Evolutionary conservation across 2,797 vertebrate genomes (phyloP), one percentile per base, ranked within the genome.

Genomic region (Urosaurus nigricauda): DNA sequence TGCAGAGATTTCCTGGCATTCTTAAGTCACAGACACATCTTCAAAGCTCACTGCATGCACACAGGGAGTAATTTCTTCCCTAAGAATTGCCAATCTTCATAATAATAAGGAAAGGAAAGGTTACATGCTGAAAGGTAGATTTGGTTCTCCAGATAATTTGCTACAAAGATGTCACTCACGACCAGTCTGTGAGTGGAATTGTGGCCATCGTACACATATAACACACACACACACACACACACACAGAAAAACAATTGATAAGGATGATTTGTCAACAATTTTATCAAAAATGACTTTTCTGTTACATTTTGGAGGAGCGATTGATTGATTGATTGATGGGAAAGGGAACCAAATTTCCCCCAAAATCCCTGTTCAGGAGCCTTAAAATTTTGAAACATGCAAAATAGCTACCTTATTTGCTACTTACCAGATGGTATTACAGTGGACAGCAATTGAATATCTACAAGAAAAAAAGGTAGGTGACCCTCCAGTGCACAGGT

Each of bases 1-100:
- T 88, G 29, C 56, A 88, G 79, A 88, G 71, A 88, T 75, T 83
- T 87, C 53, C 71, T 75, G 79, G 56, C 87, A 80, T 88, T 75
- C 79, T 65, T 16, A 88, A 82, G 29, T 83, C 87, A 88, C 24
- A 87, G 86, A 75, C 58, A 13, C 43, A 56, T 77, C 70, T 56
- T 86, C 79, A 82, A 86, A 89, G 79, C 79, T 47, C 43, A 14
- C 70, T 37, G 56, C 53, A 63, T 75, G 53, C 87, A 75, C 87
- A 75, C 70, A 75, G 70, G 71, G 87, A 88, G 40, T 43, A 58
- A 35, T 71, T 79, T 68, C 4, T 37, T 29, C 70, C n/a, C 43
- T 26, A 74, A 81, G 40, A 81, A 85, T 80, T 86, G 79, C 51
- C 58, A 82, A 51, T 89, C 84, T 82, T 89, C 58, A 53, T 89